Evolutionary conservation across 2,797 vertebrate species (phyloP), one percentile per base, ranked within the genome.

Genomic region (Phalanger gymnotis): DNA sequence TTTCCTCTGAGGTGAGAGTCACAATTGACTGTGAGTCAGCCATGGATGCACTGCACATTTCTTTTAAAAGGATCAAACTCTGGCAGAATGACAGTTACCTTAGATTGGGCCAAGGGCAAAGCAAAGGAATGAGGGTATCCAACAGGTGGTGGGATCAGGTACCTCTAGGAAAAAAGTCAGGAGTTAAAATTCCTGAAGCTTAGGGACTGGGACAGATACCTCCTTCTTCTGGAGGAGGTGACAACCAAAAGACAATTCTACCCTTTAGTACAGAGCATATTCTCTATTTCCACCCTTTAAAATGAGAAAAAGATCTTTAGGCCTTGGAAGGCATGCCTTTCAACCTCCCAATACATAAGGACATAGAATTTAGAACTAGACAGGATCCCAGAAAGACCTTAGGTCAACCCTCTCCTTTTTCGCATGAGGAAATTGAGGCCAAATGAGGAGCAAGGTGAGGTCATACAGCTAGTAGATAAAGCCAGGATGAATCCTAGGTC

Each of bases 401-500:
- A 7, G 54, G 34, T 19, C 91, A 73, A 54, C 61, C 40, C 54
- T 34, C 11, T 93, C 54, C 94, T 96, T 95, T 94, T 94, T 96
- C 54, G 96, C 91, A 90, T 81, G 54, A 91, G n/a, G n/a, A 94
- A 95, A 90, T 25, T 22, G n/a, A 96, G 27, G 51, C 13, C 9
- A 90, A 52, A 28, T 61, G 9, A 19, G 0, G 55, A n/a, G 40
- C 54, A 47, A 90, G 3, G 58, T 12, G 16, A 53, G 3, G 55
- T 22, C 40, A 53, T n/a, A 90, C 1, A 19, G 14, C 9, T 14
- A 40, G 22, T 22, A 61, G 57, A 13, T 22, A 12, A 31, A 55
- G 25, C 10, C 40, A 22, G 7, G 9, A 22, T 81, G 30, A 81
- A 22, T 7, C 22, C 19, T 7, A 81, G 6, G 7, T 25, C n/a